Percentiles rank a stretch among this genome's conserved stretches.
Evolutionary conservation across 2,113 vertebrate species (phyloP).

Genomic region (Papio anubis): DNA sequence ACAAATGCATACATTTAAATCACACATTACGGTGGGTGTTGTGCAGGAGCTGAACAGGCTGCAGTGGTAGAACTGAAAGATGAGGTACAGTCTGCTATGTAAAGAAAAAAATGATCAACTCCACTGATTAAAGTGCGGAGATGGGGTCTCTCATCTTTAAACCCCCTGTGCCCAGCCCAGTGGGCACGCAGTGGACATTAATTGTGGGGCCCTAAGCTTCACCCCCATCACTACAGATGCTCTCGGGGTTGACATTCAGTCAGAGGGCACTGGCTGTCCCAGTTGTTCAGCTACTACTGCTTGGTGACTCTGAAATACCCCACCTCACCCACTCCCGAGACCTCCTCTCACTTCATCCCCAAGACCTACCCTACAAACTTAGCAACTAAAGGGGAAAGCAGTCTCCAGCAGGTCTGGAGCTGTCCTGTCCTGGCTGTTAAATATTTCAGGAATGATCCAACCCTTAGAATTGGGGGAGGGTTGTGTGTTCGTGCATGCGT

Average conservation of each 20-base stretch:
- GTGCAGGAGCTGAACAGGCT: neutral
- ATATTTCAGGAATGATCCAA: neutral
- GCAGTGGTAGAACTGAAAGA: neutral
- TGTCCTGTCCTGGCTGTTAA: neutral
- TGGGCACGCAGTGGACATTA: neutral
- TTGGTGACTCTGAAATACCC: neutral
- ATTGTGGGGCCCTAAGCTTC: neutral
- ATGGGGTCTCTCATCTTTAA: neutral
- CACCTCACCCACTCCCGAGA: too few species aligned
- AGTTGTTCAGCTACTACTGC: neutral
- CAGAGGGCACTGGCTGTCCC: neutral
- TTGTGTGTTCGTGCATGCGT: fast-evolving
- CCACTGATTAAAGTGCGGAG: neutral
- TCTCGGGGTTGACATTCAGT: neutral
- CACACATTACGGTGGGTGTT: neutral
- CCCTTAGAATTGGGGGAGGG: neutral
- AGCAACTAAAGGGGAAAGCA: neutral
- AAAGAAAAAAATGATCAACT: neutral
- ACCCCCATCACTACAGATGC: neutral
- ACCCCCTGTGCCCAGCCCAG: neutral
- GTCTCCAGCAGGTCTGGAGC: neutral
- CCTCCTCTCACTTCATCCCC: too few species aligned
- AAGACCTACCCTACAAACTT: neutral
- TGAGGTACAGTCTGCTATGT: neutral
- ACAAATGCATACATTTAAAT: neutral